These are phyloP conservation scores for Microchirus variegatus DNA, from an alignment of 2,797 vertebrate species.

Conservation along the genomic window DNA sequence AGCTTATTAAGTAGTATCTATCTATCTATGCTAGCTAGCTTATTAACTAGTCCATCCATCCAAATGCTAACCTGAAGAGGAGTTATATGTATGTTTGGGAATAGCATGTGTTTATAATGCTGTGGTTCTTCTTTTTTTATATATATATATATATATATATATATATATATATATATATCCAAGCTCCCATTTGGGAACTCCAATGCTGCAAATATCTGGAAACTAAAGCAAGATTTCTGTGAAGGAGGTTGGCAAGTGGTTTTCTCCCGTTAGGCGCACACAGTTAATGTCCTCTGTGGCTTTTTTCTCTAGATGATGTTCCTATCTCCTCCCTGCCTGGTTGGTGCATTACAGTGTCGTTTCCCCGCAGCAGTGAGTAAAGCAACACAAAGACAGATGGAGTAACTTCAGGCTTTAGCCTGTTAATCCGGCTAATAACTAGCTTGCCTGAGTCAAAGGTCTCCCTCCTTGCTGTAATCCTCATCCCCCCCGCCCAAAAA, in stretches of 20 bases:
- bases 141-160: no score
- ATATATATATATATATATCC: no score
- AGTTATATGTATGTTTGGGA: no score
- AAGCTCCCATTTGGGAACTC: no score
- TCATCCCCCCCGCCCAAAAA: no score
- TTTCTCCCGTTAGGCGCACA: not conserved
- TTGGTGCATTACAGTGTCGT: no score
- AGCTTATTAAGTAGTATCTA: no score
- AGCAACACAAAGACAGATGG: not conserved
- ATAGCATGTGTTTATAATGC: no score
- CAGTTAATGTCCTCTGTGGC: not conserved
- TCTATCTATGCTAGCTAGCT: no score
- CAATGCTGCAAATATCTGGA: not conserved
- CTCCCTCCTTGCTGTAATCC: not conserved
- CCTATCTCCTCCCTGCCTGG: not conserved
- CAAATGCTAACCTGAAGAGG: no score
- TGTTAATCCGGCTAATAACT: not conserved
- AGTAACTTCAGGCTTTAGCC: not conserved
- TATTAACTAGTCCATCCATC: no score
- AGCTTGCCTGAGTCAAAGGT: not conserved
- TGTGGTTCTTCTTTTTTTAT: no score
- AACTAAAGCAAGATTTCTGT: not conserved
- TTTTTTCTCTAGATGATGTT: not conserved
- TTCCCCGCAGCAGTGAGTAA: not conserved
- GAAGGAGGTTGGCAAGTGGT: not conserved